Percentiles rank a stretch among this genome's conserved stretches.
These are phyloP conservation scores for Odontamblyopus rebecca DNA, from an alignment of 2,797 vertebrate species.

Conservation along the genomic window DNA sequence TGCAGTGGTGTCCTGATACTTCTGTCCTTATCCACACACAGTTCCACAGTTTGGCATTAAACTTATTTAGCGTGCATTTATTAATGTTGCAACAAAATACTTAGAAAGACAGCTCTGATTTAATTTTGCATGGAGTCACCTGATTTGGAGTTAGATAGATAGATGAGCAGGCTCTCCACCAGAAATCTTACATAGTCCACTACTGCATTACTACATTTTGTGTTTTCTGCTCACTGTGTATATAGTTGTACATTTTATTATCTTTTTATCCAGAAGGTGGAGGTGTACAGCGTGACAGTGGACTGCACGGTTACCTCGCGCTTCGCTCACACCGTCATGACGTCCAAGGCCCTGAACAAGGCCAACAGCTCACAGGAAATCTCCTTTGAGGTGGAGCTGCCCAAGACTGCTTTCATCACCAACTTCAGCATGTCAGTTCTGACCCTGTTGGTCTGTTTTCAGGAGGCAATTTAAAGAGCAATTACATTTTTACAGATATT, in stretches of 20 bases:
- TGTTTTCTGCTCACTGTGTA: background rate
- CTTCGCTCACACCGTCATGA: conserved; percentile 89
- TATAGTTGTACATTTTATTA: background rate
- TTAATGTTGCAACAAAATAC: too few species aligned
- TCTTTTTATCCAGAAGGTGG: conserved; percentile 40
- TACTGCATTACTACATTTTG: background rate
- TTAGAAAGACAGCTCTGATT: too few species aligned
- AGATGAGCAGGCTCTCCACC: too few species aligned
- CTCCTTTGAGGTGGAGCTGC: conserved; percentile 87
- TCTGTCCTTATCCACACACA: background rate
- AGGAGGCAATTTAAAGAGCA: background rate
- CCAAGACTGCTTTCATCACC: conserved; percentile 91
- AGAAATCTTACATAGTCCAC: too few species aligned
- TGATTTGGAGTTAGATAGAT: too few species aligned
- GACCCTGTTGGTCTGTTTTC: background rate
- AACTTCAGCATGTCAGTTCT: conserved; percentile 90
- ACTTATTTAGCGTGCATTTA: too few species aligned
- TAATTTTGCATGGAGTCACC: too few species aligned
- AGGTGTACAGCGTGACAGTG: conserved; percentile 79
- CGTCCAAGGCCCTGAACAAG: conserved; percentile 83
- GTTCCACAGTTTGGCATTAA: too few species aligned
- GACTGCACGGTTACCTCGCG: conserved; percentile 85
- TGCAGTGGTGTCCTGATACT: background rate
- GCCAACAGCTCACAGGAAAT: conserved; percentile 82
- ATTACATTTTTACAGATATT: background rate